Conservation (phyloP, 2,113 vertebrate genomes). For the Takifugu bimaculatus region DNA sequence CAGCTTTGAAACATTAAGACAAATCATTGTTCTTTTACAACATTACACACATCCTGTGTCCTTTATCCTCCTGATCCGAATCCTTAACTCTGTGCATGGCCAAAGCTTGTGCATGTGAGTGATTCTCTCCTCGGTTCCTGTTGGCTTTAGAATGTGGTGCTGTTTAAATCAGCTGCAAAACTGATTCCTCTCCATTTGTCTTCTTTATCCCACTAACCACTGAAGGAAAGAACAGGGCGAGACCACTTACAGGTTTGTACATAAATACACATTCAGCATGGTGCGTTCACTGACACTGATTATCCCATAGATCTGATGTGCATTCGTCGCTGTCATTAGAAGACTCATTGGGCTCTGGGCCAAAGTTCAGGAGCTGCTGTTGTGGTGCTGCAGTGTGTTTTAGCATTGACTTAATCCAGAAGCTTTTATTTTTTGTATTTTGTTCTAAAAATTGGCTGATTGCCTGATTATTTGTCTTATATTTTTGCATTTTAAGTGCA, state of each 20-base stretch:
- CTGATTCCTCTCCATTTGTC: constrained; percentile 63
- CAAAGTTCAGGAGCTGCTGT: too few species aligned
- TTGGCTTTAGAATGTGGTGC: not conserved
- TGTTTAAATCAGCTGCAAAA: constrained; percentile 39
- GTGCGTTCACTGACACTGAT: not conserved
- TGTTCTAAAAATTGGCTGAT: too few species aligned
- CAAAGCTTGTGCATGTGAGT: constrained; percentile 36
- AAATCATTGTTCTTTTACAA: not conserved
- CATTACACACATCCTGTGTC: not conserved
- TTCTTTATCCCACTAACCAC: constrained; percentile 60
- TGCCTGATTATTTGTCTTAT: too few species aligned
- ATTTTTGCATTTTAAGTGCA: too few species aligned
- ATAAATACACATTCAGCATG: constrained; percentile 17
- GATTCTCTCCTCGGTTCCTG: not conserved
- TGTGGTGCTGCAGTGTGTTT: too few species aligned
- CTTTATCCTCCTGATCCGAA: not conserved
- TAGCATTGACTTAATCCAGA: too few species aligned
- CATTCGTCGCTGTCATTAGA: too few species aligned
- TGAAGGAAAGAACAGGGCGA: constrained; percentile 75
- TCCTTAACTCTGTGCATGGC: constrained; percentile 36
- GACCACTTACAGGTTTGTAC: constrained; percentile 71
- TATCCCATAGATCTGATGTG: not conserved
- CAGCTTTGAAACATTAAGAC: too few species aligned
- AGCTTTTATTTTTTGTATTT: too few species aligned
- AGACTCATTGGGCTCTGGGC: too few species aligned